A percentile compares a stretch with the other conserved stretches of the same genome.
phyloP scores from a whole-genome alignment of 2,113 vertebrate genomes.

The Carassius auratus region DNA sequence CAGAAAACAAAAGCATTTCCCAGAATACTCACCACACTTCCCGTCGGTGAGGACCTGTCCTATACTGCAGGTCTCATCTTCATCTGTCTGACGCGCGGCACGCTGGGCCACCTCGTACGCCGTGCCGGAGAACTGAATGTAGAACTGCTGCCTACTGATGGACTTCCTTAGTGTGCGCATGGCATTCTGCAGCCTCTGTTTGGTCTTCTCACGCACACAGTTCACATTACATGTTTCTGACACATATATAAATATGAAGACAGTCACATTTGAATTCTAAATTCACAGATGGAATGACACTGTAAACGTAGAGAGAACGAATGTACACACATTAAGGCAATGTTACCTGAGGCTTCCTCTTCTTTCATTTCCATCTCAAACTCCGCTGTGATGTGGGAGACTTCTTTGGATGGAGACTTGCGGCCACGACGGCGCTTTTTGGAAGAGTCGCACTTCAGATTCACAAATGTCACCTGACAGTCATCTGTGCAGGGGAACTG shows the following conservation, averaged over 20 bases:
- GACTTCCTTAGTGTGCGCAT: slow-evolving; percentile 91
- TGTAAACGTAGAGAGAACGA: not conserved
- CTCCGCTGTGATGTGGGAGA: slow-evolving; percentile 91
- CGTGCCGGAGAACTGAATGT: slow-evolving; percentile 89
- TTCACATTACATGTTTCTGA: slow-evolving; percentile 87
- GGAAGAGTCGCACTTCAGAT: slow-evolving; percentile 93
- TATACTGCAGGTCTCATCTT: slow-evolving; percentile 78
- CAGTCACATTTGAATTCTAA: not conserved
- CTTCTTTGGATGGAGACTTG: slow-evolving; percentile 91
- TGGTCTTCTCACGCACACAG: slow-evolving; percentile 85
- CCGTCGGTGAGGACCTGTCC: slow-evolving; percentile 86
- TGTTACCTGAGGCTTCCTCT: slow-evolving; percentile 88
- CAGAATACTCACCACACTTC: slow-evolving; percentile 84
- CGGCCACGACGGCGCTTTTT: slow-evolving; percentile 91
- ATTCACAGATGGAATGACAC: not conserved
- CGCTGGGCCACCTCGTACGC: slow-evolving; percentile 95
- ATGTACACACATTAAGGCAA: slow-evolving; percentile 55
- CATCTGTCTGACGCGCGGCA: slow-evolving; percentile 78
- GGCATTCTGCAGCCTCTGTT: slow-evolving; percentile 89
- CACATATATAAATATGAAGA: slow-evolving; percentile 57
- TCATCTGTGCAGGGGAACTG: slow-evolving; percentile 85
- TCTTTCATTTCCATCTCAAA: slow-evolving; percentile 92
- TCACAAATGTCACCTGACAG: slow-evolving; percentile 91
- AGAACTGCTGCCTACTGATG: slow-evolving; percentile 93
- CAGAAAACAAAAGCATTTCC: not conserved